Base-by-base conservation (phyloP, 2,113 vertebrate genomes). In the Dromaius novaehollandiae region DNA sequence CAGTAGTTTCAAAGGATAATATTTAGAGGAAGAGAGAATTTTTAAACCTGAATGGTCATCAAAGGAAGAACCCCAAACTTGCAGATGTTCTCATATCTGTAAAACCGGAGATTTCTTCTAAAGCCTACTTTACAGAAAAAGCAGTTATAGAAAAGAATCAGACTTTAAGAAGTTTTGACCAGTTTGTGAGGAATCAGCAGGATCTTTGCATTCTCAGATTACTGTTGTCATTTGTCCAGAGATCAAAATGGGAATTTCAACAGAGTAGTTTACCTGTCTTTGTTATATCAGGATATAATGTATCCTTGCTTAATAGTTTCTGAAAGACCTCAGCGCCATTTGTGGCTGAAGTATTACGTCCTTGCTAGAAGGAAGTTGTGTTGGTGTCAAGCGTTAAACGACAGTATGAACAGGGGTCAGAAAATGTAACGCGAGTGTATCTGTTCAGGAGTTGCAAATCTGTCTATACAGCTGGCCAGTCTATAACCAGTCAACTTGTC, bases 371-470 rank as follows among this genome's bases (percentile, higher is more conserved):
- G n/a, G 48, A 86, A 3, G 5, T 73, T 56, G 8, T 76, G 58
- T 60, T 74, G 16, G n/a, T 66, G 10, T 65, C 1, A 2, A 8
- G 34, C 0, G 0, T 87, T 77, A 58, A 53, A 36, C 13, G 42
- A 64, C n/a, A 84, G 55, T 40, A 19, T 2, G 20, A 44, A 44
- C 44, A 55, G 21, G 51, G 51, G 25, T 70, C 30, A 21, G 70
- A 36, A 13, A 3, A 3, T 2, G 13, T 56, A n/a, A 24, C 5
- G 32, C 15, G 28, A 2, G 8, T 20, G 14, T 46, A 13, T 40
- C 38, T 46, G 16, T 26, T 61, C 25, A 51, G 55, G 30, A 66
- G 36, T 1, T 78, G 60, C 18, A 65, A 44, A 68, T 56, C 24
- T 26, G 55, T 36, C 19, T 28, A 6, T 32, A 40, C 16, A 42